These are phyloP conservation scores for Agrochola lota DNA, from an alignment of 2,888 invertebrate genomes.

Conservation along the genomic window DNA sequence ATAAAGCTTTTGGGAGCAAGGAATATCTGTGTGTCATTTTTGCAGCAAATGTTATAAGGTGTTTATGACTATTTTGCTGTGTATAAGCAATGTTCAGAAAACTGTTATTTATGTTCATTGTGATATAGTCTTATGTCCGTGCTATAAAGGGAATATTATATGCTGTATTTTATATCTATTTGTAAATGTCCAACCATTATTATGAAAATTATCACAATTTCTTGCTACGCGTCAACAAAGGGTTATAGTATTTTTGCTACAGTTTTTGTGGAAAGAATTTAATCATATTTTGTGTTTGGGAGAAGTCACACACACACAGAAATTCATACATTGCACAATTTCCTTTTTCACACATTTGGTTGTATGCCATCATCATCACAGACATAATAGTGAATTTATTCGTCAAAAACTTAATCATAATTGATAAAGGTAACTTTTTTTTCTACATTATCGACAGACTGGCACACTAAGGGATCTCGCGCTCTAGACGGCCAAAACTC, in stretches of 20 bases:
- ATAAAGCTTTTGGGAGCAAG: slow-evolving; percentile 47
- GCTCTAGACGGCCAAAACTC: too few relatives aligned
- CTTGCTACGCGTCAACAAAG: background rate
- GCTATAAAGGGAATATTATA: background rate
- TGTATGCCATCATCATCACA: background rate
- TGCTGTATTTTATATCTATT: slow-evolving; percentile 18
- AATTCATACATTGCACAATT: slow-evolving; percentile 36
- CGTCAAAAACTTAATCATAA: background rate
- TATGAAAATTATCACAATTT: slow-evolving; percentile 11
- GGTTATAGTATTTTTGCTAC: slow-evolving; percentile 7
- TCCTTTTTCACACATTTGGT: slow-evolving; percentile 5
- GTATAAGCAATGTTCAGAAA: slow-evolving; percentile 4
- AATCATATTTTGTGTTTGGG: slow-evolving; percentile 14
- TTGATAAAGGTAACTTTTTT: too few relatives aligned
- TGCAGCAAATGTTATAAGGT: background rate
- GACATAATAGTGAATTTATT: background rate
- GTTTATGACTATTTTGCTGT: slow-evolving; percentile 1
- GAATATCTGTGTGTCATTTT: slow-evolving; percentile 13
- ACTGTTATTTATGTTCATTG: background rate
- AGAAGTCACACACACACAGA: slow-evolving; percentile 5
- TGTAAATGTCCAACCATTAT: slow-evolving; percentile 24
- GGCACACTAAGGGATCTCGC: background rate
- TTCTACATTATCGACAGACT: background rate
- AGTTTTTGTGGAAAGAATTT: background rate
- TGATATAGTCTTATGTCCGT: background rate